phyloP scores from a whole-genome alignment of 2,113 vertebrate genomes.

The Pseudopipra pipra region DNA sequence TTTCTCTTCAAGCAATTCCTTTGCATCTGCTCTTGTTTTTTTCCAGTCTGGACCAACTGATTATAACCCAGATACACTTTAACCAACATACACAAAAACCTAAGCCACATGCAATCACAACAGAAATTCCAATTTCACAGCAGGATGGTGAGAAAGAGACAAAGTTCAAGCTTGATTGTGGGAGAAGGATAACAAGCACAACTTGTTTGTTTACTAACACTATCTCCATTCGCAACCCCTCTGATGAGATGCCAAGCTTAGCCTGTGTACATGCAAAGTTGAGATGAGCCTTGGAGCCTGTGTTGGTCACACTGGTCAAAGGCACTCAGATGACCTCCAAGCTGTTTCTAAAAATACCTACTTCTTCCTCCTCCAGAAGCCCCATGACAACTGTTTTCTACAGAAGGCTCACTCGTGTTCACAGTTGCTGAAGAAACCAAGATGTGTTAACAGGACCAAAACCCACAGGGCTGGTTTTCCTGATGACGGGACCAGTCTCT shows the following conservation, averaged over 20 bases:
- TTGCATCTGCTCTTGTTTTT: neutral
- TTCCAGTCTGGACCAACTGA: neutral
- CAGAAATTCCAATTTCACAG: conserved; percentile 27
- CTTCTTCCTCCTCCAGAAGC: neutral
- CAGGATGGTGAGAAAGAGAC: conserved; percentile 7
- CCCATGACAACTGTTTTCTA: neutral
- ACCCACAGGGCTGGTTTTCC: neutral
- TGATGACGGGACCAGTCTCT: neutral
- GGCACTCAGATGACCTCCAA: neutral
- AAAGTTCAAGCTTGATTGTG: conserved; percentile 29
- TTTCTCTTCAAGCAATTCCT: neutral
- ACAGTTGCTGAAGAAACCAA: neutral
- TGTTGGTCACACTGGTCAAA: neutral
- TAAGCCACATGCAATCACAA: conserved; percentile 10
- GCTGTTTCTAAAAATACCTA: neutral
- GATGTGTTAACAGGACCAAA: neutral
- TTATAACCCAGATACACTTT: neutral
- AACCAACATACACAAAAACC: neutral
- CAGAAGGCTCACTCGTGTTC: neutral
- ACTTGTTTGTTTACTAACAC: conserved; percentile 17
- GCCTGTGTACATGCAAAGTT: neutral
- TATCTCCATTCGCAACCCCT: neutral
- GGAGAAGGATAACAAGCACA: neutral
- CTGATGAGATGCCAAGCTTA: neutral
- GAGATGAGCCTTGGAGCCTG: neutral